Percentiles rank a stretch among this genome's conserved stretches.
phyloP scores from a whole-genome alignment of 2,113 vertebrate genomes.

The Lipotes vexillifer region DNA sequence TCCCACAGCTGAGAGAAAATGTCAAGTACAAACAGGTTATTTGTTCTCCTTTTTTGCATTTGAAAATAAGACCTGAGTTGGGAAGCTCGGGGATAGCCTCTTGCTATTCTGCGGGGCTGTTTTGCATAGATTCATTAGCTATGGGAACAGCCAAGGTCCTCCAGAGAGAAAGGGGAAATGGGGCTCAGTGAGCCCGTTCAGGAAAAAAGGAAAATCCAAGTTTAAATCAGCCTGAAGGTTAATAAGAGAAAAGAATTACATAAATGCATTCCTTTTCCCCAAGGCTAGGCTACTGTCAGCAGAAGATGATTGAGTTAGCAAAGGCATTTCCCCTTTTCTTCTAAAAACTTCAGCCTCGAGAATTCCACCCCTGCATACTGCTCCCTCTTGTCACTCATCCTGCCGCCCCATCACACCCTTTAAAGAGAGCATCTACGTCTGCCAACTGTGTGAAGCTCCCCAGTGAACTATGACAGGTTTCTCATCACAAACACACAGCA shows the following conservation, averaged over 20 bases:
- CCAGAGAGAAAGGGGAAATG: conserved; percentile 42
- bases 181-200: neutral
- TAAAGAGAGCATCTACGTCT: conserved; percentile 22
- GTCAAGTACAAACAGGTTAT: neutral
- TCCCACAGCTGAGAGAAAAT: neutral
- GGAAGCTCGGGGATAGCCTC: neutral
- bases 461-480: neutral
- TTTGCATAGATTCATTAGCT: conserved; percentile 27
- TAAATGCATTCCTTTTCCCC: conserved; percentile 54
- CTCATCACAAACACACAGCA: conserved; percentile 31
- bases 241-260: conserved; percentile 54
- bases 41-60: neutral
- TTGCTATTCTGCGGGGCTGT: neutral
- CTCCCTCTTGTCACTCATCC: neutral
- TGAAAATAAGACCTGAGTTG: neutral
- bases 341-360: conserved; percentile 55
- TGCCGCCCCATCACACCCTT: neutral
- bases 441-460: conserved; percentile 32
- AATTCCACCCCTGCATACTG: conserved; percentile 38
- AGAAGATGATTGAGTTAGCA: conserved; percentile 70
- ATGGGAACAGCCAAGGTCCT: neutral
- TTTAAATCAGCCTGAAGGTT: conserved; percentile 54
- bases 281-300: conserved; percentile 67
- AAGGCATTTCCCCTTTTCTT: conserved; percentile 60
- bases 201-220: conserved; percentile 44